Evolutionary conservation across 1,140 invertebrate species (phyloP).

Genomic region (Portunus trituberculatus): DNA sequence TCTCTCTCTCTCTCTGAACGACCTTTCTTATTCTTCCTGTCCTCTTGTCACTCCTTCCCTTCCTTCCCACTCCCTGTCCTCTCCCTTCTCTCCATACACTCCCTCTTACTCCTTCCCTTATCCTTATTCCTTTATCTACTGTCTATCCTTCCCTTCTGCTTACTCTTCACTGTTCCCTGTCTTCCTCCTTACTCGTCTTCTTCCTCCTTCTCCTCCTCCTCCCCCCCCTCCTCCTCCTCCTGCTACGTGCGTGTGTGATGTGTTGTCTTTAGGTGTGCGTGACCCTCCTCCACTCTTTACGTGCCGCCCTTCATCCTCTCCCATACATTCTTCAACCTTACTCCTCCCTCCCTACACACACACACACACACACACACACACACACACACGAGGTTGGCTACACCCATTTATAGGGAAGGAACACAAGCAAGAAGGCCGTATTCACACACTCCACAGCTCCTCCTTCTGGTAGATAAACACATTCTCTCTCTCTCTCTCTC

Average conservation of each 20-base stretch:
- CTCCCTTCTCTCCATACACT: not conserved
- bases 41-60: not conserved
- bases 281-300: too few relatives aligned
- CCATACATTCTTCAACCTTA: too few relatives aligned
- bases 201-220: too few relatives aligned
- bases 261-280: too few relatives aligned
- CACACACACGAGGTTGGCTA: slow-evolving; percentile 29
- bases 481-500: slow-evolving; percentile 43
- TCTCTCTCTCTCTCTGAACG: not conserved
- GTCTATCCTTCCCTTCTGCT: not conserved
- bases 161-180: not conserved
- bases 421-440: not conserved
- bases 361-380: slow-evolving; percentile 14
- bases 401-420: slow-evolving; percentile 38
- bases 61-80: not conserved
- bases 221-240: too few relatives aligned
- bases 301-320: too few relatives aligned
- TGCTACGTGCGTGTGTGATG: too few relatives aligned
- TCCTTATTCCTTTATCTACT: not conserved
- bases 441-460: not conserved
- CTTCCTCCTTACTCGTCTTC: not conserved
- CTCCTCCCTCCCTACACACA: not conserved
- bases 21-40: too few relatives aligned
- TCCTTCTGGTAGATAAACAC: not conserved
- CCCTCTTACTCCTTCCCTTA: not conserved